Base-by-base conservation (phyloP, 1,140 invertebrate species). In the Heliconius melpomene region DNA sequence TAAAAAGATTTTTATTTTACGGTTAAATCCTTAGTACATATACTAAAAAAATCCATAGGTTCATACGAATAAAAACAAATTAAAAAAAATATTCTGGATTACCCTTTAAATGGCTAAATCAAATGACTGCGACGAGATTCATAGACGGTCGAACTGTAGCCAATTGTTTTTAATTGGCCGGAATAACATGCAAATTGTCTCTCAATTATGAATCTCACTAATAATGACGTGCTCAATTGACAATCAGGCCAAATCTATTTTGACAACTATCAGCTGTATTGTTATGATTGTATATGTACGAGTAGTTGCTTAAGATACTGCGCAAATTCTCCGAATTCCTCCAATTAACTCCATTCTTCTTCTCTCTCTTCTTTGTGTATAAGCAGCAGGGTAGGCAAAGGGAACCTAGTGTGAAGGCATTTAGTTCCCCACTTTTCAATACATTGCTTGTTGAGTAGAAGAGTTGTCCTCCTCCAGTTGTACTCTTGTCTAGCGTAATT, bases 201-300 rank as follows among this genome's bases (percentile, higher is more conserved):
- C 9, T 75, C 82, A 83, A 83, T 83, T 83, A 83, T 78, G 77
- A 78, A 80, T 80, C 82, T 74, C 76, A 80, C 79, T 80, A 83
- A 80, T 83, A 76, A 83, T 79, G 78, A 83, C 74, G 77, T 74
- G 52, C 77, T 75, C 82, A 83, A 83, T 83, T 83, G 82, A 83
- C 83, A 86, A 85, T 86, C 83, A 85, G 85, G 84, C 83, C 78
- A 83, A 83, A 85, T 85, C 85, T 83, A 82, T 82, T 82, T 79
- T 81, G 82, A 79, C 77, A 83, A 79, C 40, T 46, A 46, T 46
- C 81, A 46, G 26, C 66, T 78, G 66, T 66, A 40, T 80, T 82
- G 80, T 73, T 60, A 71, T 74, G 26, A 76, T 79, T 78, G 70
- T 46, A 13, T 13, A 16, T 5, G 40, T 76, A 77, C 73, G 72